Evolutionary conservation across 2,797 vertebrate species (phyloP), one percentile per base, ranked within the genome.

Genomic region (Gallinago solitaria): DNA sequence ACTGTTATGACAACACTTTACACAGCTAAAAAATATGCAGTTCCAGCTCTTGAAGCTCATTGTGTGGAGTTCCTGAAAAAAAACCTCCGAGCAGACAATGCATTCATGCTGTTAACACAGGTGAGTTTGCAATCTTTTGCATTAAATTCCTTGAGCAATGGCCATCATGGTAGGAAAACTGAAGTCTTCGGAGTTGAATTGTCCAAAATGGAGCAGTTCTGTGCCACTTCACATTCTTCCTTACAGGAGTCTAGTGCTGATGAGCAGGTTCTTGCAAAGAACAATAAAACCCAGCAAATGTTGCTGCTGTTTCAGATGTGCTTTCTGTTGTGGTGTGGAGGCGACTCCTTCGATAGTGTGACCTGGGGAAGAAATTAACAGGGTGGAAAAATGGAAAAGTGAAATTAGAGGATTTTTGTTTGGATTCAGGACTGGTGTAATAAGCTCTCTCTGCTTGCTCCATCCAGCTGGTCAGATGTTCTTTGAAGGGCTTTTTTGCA

Each of bases 1-100:
- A 99, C 99, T 8, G 99, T 99, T 96, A 99, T 99, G 99, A 99
- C 99, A 51, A 99, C 99, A 9, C 98, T 99, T 56, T 99, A 99
- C 95, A 99, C 99, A 0, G 99, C 99, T 14, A 99, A 99, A 97
- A 99, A 99, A 97, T 99, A 99, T 0, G 99, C 99, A 0, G 99
- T 99, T 61, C 99, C 99, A 1, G 99, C 99, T 5, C 98, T 99
- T 1, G 99, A 99, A 95, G 98, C 99, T 32, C 99, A 99, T 92
- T 99, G 99, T 30, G 99, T 99, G 87, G 99, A 99, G 92, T 99
- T 99, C 79, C 98, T 99, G 14, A 99, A 99, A 96, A 99, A 99
- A 95, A 99, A 99, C 97, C 99, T 99, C 35, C 97, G 99, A 78
- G 99, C 99, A 1, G 99, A 99, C 98, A 99, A 99, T 0, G 99